These are phyloP conservation scores for Astyanax mexicanus DNA, from an alignment of 2,797 vertebrate species.

Conservation along the genomic window DNA sequence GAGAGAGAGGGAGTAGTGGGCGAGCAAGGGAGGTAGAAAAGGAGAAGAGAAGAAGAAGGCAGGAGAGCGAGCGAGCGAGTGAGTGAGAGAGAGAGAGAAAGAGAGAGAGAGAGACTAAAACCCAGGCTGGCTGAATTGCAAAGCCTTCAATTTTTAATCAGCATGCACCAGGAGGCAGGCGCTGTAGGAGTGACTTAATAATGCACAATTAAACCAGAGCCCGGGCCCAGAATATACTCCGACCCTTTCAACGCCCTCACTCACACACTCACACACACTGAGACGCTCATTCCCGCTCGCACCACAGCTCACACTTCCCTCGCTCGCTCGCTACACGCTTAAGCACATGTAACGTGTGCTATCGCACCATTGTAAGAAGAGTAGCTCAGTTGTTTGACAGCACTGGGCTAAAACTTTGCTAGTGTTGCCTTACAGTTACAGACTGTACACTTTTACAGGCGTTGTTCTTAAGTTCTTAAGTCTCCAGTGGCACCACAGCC, in stretches of 20 bases:
- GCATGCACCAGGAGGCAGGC: slow-evolving; percentile 62
- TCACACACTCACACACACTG: slow-evolving; percentile 44
- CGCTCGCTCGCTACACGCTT: background rate
- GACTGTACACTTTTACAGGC: background rate
- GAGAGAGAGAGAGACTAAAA: slow-evolving; percentile 42
- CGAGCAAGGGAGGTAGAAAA: slow-evolving; percentile 39
- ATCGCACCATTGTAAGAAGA: background rate
- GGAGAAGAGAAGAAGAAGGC: slow-evolving; percentile 27
- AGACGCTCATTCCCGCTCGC: slow-evolving; percentile 34
- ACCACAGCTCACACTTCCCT: slow-evolving; percentile 18
- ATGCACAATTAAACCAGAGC: slow-evolving; percentile 64
- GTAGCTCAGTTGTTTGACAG: background rate
- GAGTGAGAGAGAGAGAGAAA: slow-evolving; percentile 38
- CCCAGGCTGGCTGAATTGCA: slow-evolving; percentile 53
- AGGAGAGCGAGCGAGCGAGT: slow-evolving; percentile 14
- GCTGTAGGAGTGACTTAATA: slow-evolving; percentile 64
- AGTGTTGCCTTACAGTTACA: background rate
- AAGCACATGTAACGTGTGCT: background rate
- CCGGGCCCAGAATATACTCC: slow-evolving; percentile 53
- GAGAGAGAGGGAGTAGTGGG: slow-evolving; percentile 41
- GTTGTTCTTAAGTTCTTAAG: too few species aligned
- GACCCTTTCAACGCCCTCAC: slow-evolving; percentile 44
- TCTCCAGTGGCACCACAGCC: too few species aligned
- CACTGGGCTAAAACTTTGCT: background rate
- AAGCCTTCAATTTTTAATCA: slow-evolving; percentile 64